Base-by-base conservation (phyloP, 1,140 invertebrate genomes). In the Microplitis demolitor region DNA sequence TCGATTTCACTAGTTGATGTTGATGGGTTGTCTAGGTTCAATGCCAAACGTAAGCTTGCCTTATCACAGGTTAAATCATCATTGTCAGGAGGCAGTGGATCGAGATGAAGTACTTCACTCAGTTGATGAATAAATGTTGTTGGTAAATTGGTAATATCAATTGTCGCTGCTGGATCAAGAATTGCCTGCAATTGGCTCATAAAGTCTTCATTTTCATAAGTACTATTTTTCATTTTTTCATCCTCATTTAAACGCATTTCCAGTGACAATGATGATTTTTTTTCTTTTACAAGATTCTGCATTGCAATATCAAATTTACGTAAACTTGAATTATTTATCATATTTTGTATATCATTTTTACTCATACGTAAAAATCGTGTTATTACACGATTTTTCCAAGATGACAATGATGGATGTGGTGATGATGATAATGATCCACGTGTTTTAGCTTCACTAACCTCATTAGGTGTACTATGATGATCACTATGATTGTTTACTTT, bases 281-380 rank as follows among this genome's bases (percentile, higher is more conserved):
- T 80, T 33, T 88, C 84, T 33, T 85, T 84, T n/a, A 87, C 85
- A 4, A 88, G 73, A 69, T 83, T 84, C 33, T 86, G 80, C 87
- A 88, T 87, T 0, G 84, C 84, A 5, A 88, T 82, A 64, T 87
- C 83, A 35, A 87, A 87, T 54, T 87, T 87, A 1, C 85, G 79
- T 3, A 86, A 71, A 72, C 85, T 87, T 24, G 87, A 83, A 45
- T 85, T 85, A 69, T 88, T 87, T 0, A 88, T 78, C 83, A 88
- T 85, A 45, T 88, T 87, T 34, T 81, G 78, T 34, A 88, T 85
- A 14, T 88, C 86, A 34, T 85, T 87, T 69, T 84, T 87, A 14
- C 84, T 87, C 87, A 87, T 88, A 13, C 82, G 86, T 16, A 88
- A 63, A 33, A 88, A 86, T 39, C 83, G 82, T 4, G 77, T 85